These are phyloP conservation scores for Aphelocoma coerulescens DNA, from an alignment of 2,113 vertebrate species.

Conservation along the genomic window DNA sequence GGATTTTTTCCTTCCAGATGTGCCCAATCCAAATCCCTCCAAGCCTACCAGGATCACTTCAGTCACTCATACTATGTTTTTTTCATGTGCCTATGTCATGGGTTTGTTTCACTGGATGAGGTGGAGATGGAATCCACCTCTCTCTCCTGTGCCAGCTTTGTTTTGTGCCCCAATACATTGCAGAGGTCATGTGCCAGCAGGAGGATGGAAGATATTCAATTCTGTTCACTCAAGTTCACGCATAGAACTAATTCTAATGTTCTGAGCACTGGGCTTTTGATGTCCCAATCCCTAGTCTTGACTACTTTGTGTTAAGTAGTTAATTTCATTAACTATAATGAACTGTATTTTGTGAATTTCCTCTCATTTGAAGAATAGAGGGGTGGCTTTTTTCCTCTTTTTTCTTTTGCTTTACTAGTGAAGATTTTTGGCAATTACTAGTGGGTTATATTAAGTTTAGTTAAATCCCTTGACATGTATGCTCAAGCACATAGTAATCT, in stretches of 20 bases:
- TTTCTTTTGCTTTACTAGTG: background rate
- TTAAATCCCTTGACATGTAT: background rate
- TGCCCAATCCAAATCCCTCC: background rate
- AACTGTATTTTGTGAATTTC: background rate
- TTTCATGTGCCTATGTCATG: background rate
- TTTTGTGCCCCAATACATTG: background rate
- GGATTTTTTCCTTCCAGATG: background rate
- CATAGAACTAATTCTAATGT: background rate
- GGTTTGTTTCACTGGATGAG: background rate
- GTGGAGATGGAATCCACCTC: background rate
- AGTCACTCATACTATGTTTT: rapidly evolving
- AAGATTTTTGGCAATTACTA: background rate
- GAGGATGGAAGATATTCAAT: background rate
- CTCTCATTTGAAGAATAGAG: background rate
- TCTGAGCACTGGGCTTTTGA: background rate
- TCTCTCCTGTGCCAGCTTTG: background rate
- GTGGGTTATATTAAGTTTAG: background rate
- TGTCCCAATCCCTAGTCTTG: background rate
- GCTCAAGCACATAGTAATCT: background rate
- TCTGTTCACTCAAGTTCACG: background rate
- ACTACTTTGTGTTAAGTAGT: background rate
- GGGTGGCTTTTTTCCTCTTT: background rate
- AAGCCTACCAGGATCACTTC: background rate
- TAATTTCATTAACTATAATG: background rate
- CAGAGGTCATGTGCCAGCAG: background rate